Base-by-base conservation (phyloP, 2,888 invertebrate species). In the Harpagoxenus sublaevis region DNA sequence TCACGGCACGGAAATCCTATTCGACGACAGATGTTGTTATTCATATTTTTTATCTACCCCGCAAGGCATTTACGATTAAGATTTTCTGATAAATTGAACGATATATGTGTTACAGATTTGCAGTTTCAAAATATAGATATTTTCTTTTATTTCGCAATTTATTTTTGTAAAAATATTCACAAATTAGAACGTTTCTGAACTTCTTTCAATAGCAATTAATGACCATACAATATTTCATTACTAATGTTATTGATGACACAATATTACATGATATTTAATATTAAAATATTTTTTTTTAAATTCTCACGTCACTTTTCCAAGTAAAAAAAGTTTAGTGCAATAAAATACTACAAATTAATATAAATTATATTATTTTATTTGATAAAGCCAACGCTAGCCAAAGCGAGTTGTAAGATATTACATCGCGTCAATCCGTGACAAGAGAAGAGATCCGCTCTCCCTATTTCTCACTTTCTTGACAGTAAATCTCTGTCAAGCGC, bases 401-500 rank as follows among this genome's bases (percentile, higher is more conserved):
- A 66, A 66, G n/a, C 18, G 18, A 42, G 35, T 23, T 48, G 23
- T 42, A 63, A 48, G 62, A 75, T 62, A 62, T 48, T 60, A 45
- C n/a, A 74, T 1, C 18, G 28, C 18, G 55, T 57, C 6, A 45
- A 65, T 51, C 23, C 3, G 35, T 12, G 23, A 57, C 23, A 79
- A 57, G 45, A 70, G 57, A 68, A 73, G 86, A 82, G 75, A 88
- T 84, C 57, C 63, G 68, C 70, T 88, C 51, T 75, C 23, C 62
- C 15, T 57, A 57, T 57, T 57, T 57, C 57, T 71, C 57, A 18
- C 45, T 73, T 39, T 82, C 62, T 12, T 53, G 70, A 57, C 28
- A 53, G 35, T 84, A 87, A 86, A 86, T 89, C 84, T 81, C 84
- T 65, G 78, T 82, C 81, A 85, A 89, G 62, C 78, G 51, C 60